Conservation (phyloP, 1,140 invertebrate genomes). For the Ips nitidus region DNA sequence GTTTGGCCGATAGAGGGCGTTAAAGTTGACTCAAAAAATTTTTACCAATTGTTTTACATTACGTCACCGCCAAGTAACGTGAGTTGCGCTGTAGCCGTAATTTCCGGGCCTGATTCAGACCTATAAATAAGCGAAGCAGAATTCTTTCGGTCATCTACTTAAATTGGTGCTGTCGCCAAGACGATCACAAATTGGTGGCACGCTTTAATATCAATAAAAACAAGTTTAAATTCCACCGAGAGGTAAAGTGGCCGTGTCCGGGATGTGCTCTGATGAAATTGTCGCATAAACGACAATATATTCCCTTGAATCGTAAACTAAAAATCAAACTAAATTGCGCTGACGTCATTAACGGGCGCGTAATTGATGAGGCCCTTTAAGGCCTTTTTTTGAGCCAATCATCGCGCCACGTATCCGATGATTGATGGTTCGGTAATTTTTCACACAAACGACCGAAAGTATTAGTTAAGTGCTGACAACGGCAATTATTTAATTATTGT, state of each 20-base stretch:
- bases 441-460: constrained; percentile 34
- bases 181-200: constrained; percentile 30
- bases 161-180: constrained; percentile 28
- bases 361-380: too few species aligned
- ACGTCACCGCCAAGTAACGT: too few species aligned
- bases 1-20: too few species aligned
- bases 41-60: too few species aligned
- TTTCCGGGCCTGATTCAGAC: neutral
- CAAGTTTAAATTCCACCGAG: constrained; percentile 32
- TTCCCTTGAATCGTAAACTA: too few species aligned
- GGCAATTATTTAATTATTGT: constrained; percentile 35
- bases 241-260: constrained; percentile 31
- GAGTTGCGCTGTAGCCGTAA: too few species aligned
- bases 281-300: constrained; percentile 12
- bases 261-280: constrained; percentile 33
- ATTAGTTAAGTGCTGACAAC: constrained; percentile 38
- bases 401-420: neutral
- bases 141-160: constrained; percentile 22
- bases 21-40: too few species aligned
- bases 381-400: too few species aligned
- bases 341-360: too few species aligned
- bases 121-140: constrained; percentile 30
- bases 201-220: constrained; percentile 35
- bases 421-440: constrained; percentile 30
- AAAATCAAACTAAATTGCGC: too few species aligned